Conservation (phyloP, 2,797 vertebrate species). For the Coregonus suidteri region DNA sequence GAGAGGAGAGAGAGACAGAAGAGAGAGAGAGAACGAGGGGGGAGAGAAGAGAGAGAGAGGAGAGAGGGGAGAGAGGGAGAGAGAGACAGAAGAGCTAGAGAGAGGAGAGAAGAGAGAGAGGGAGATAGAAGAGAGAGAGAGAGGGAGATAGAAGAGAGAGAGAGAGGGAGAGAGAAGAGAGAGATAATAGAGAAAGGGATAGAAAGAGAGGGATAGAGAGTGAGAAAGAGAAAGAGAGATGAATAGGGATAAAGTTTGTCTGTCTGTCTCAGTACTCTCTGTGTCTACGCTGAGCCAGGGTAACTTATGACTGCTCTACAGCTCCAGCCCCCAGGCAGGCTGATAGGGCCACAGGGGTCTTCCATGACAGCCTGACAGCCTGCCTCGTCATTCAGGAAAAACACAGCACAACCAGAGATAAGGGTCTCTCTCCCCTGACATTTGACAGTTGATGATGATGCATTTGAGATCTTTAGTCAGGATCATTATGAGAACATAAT, state of each 20-base stretch:
- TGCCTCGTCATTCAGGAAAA: neutral
- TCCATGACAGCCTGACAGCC: conserved; percentile 6
- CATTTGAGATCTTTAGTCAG: no score
- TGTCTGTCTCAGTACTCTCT: conserved; percentile 31
- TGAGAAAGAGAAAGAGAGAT: neutral
- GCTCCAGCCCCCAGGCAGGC: conserved; percentile 16
- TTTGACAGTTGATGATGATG: no score
- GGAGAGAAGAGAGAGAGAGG: no score
- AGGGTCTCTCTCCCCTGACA: neutral
- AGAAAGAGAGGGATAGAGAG: no score
- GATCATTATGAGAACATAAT: no score
- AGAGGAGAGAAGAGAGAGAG: no score
- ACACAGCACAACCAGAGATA: neutral
- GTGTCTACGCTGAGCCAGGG: conserved; percentile 27
- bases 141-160: neutral
- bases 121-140: no score
- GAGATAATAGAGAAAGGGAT: no score
- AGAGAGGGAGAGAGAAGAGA: no score
- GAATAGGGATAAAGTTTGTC: neutral
- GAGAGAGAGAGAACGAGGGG: conserved; percentile 1
- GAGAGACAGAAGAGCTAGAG: no score
- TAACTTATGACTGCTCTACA: conserved; percentile 44
- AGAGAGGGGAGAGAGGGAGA: no score
- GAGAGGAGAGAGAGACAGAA: neutral
- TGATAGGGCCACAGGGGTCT: conserved; percentile 48